These are phyloP conservation scores for Platerodrilus igneus DNA, from an alignment of 2,888 invertebrate genomes.

Conservation along the genomic window DNA sequence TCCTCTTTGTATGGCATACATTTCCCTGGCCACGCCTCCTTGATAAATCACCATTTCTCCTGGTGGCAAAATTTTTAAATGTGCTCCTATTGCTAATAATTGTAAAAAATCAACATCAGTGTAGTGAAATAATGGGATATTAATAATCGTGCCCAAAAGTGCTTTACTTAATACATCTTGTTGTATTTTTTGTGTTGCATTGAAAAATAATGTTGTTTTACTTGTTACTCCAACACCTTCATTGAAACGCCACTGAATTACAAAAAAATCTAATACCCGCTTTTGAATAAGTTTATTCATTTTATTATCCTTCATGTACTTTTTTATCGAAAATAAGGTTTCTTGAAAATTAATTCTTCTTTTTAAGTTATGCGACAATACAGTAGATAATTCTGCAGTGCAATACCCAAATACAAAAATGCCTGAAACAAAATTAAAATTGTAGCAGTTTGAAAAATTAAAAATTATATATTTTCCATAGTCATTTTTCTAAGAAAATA, in stretches of 20 bases:
- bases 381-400: slow-evolving; percentile 52
- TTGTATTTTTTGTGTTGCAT: slow-evolving; percentile 47
- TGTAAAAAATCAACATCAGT: slow-evolving; percentile 39
- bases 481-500: neutral
- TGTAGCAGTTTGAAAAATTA: too few relatives aligned
- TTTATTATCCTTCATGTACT: slow-evolving; percentile 52
- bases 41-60: slow-evolving; percentile 53
- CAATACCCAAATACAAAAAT: slow-evolving; percentile 51
- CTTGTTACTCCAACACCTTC: slow-evolving; percentile 40
- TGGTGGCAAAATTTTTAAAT: slow-evolving; percentile 51
- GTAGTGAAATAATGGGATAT: slow-evolving; percentile 51
- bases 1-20: slow-evolving; percentile 53
- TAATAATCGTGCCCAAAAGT: slow-evolving; percentile 49
- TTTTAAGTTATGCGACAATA: slow-evolving; percentile 50
- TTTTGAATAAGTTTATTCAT: slow-evolving; percentile 50
- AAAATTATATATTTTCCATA: slow-evolving; percentile 1
- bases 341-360: slow-evolving; percentile 52
- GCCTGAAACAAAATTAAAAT: slow-evolving; percentile 50
- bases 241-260: slow-evolving; percentile 54
- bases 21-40: slow-evolving; percentile 51
- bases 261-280: slow-evolving; percentile 52
- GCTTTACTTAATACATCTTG: slow-evolving; percentile 52
- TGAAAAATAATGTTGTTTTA: slow-evolving; percentile 15
- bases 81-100: slow-evolving; percentile 41
- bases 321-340: slow-evolving; percentile 50